Evolutionary conservation across 2,113 vertebrate species (phyloP), one percentile per base, ranked within the genome.

Genomic region (Melanerpes formicivorus): DNA sequence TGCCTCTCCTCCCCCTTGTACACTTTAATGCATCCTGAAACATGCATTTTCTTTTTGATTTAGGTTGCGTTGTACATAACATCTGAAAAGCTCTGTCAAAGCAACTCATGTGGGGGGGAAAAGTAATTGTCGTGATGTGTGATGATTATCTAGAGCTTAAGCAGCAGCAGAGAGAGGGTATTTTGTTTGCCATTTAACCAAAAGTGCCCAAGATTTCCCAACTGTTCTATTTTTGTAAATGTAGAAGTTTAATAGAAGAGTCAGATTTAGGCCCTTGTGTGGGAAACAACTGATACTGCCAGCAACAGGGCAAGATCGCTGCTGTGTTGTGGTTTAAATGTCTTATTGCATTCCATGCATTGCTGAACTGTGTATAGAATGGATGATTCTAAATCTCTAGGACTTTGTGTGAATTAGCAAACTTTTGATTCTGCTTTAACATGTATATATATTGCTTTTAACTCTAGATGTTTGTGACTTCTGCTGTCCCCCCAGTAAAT

Each of bases 191-290:
- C 94, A 44, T 96, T 97, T 95, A 97, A 91, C 95, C 95, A 93
- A 93, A 96, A 98, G 96, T 96, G 96, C 96, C 95, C 96, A 98
- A 97, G 96, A 97, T 98, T 98, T 98, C 97, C 97, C 98, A 98
- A 98, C 97, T 89, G 97, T 97, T 98, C 98, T 98, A 98, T 98
- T 98, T 98, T 98, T 98, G 96, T 94, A 94, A 96, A 97, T 95
- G 95, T 95, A 97, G 95, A 97, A 97, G 97, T 98, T 98, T 98
- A 97, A 95, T 97, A 69, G 93, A 97, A 96, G 95, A 98, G 97
- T 98, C 97, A 97, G 94, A 97, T 96, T 97, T 97, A 97, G 97
- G 96, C 96, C 96, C 96, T 90, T 97, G 97, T 98, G 97, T 98
- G 98, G 98, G 98, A 98, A 98, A 97, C 84, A 66, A 91, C 87